These are phyloP conservation scores for Tangara arthus DNA, from an alignment of 2,797 vertebrate genomes.

Conservation along the genomic window DNA sequence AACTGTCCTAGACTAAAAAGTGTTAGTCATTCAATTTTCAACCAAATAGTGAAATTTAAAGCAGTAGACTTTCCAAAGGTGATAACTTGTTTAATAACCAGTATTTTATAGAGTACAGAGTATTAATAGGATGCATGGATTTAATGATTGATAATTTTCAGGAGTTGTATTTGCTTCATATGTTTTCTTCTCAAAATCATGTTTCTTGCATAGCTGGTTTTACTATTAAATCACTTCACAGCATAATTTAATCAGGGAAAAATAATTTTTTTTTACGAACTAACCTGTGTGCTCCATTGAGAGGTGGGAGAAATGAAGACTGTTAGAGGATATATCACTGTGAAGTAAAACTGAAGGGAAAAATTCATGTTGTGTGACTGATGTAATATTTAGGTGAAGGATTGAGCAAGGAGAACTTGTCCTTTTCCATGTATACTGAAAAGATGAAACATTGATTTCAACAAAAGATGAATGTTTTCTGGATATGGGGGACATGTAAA, in stretches of 20 bases:
- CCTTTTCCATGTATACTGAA: neutral
- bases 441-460: neutral
- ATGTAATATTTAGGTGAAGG: neutral
- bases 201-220: neutral
- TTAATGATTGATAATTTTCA: neutral
- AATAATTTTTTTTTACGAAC: neutral
- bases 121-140: neutral
- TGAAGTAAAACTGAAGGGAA: neutral
- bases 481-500: neutral
- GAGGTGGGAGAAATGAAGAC: neutral
- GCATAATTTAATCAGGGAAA: neutral
- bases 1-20: neutral
- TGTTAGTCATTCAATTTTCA: neutral
- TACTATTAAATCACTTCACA: neutral
- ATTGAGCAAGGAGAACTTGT: neutral
- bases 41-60: neutral
- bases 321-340: neutral
- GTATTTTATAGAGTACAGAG: neutral
- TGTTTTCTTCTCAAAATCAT: neutral
- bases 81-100: neutral
- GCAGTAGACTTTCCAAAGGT: neutral
- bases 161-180: neutral
- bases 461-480: neutral
- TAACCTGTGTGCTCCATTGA: neutral
- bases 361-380: neutral